Percentiles rank a stretch among this genome's conserved stretches.
Conservation (phyloP, 2,888 invertebrate genomes). For the Sylvicola cinctus region DNA sequence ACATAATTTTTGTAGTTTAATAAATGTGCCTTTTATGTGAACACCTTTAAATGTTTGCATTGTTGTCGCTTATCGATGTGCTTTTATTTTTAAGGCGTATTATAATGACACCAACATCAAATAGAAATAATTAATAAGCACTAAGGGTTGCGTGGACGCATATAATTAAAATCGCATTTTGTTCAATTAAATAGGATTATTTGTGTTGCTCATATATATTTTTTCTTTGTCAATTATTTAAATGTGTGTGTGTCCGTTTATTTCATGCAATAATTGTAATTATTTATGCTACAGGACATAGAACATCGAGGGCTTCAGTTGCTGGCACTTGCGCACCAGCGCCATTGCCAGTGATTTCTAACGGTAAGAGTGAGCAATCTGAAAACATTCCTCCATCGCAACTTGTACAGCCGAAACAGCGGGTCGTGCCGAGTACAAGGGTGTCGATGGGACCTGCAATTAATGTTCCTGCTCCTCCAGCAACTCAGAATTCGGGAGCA, state of each 20-base stretch:
- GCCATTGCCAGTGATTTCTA: not conserved
- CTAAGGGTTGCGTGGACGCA: too few species aligned
- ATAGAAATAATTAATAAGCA: too few species aligned
- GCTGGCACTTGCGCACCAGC: conserved; percentile 11
- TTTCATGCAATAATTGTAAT: not conserved
- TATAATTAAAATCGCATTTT: too few species aligned
- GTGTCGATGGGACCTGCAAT: conserved; percentile 2
- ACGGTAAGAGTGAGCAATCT: conserved; percentile 16
- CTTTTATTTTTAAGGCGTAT: too few species aligned
- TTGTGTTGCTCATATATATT: not conserved
- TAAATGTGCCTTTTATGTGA: too few species aligned
- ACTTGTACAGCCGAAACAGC: conserved; percentile 20
- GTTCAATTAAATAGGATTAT: not conserved
- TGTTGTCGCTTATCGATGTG: too few species aligned
- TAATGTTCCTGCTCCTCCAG: conserved; percentile 10
- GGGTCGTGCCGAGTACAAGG: conserved; percentile 18
- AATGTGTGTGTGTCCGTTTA: not conserved
- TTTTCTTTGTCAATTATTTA: not conserved
- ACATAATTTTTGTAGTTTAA: too few species aligned
- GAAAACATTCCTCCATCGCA: conserved; percentile 40
- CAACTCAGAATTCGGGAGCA: conserved; percentile 26
- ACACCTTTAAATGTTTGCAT: too few species aligned
- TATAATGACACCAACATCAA: too few species aligned
- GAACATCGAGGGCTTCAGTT: conserved; percentile 15
- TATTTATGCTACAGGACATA: conserved; percentile 10